Evolutionary conservation across 2,888 invertebrate genomes (phyloP), one percentile per base, ranked within the genome.

Genomic region (Hoplodrina ambigua): DNA sequence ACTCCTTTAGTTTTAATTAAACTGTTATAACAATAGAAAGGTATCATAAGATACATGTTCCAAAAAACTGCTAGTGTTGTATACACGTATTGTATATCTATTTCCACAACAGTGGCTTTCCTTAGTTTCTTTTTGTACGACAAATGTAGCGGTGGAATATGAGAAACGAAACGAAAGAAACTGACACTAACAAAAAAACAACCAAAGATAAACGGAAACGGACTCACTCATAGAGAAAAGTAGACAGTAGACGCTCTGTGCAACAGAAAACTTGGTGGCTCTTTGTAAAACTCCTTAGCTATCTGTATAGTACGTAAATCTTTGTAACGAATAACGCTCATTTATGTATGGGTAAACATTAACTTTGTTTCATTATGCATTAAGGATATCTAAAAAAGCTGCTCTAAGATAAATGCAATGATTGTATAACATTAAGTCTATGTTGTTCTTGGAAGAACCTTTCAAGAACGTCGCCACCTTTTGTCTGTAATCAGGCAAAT

Each of bases 121-220:
- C 60, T 79, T 82, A 87, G 84, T 84, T 87, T 83, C 85, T 86
- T 87, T 88, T 86, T 87, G 86, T 87, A 87, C 90, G 87, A 89
- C 90, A 89, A 93, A 91, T 92, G 91, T 93, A 90, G 86, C 91
- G 87, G 88, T 88, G 84, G 88, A 92, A 92, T 92, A 92, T 91
- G 88, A 92, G 91, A 92, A 92, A 92, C 91, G 88, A 89, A 92
- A 92, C 87, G 87, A 92, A 92, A 91, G 90, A 89, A 92, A 92
- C 91, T 90, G 89, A 90, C 89, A 87, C 88, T 87, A 89, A 91
- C 92, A 93, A 93, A 94, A 93, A 93, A 92, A 87, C 81, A 89
- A 90, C 90, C 90, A 91, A 93, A 94, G 94, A 94, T 94, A 94
- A 94, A 93, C 94, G 93, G 93, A 94, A 94, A 92, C 93, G 91